These are phyloP conservation scores for Proteles cristata DNA, from an alignment of 2,113 vertebrate species.

Conservation along the genomic window DNA sequence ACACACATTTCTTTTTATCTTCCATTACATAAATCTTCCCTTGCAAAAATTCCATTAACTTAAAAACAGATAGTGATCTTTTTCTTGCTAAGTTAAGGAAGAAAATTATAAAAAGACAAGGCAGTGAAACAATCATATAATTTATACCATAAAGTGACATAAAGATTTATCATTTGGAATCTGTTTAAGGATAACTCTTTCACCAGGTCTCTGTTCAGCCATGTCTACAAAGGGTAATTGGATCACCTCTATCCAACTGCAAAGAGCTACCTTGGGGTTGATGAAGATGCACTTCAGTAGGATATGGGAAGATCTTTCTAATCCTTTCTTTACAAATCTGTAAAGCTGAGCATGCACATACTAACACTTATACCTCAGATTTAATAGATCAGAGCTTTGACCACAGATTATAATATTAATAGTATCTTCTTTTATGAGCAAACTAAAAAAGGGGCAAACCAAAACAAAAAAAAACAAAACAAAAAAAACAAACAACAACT, in stretches of 20 bases:
- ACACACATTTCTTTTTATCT: slow-evolving; percentile 64
- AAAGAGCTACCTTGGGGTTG: background rate
- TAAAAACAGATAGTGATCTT: slow-evolving; percentile 51
- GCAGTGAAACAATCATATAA: background rate
- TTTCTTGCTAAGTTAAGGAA: slow-evolving; percentile 32
- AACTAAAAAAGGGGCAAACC: background rate
- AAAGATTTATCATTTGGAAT: background rate
- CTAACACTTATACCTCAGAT: background rate
- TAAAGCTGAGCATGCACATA: no score
- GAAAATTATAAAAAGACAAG: background rate
- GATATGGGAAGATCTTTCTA: background rate
- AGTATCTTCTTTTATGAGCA: background rate
- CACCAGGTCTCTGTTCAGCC: background rate
- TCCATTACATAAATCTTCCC: slow-evolving; percentile 36
- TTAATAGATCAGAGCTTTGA: background rate
- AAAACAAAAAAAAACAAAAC: background rate
- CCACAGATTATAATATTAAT: background rate
- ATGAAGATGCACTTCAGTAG: background rate
- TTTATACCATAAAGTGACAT: background rate
- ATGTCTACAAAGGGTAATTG: background rate
- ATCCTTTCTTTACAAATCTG: background rate
- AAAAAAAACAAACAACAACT: background rate
- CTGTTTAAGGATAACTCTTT: background rate
- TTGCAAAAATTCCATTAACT: slow-evolving; percentile 64
- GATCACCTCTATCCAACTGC: background rate